Percentiles rank a stretch among this genome's conserved stretches.
These are phyloP conservation scores for Metopolophium dirhodum DNA, from an alignment of 1,140 invertebrate genomes.

Conservation along the genomic window DNA sequence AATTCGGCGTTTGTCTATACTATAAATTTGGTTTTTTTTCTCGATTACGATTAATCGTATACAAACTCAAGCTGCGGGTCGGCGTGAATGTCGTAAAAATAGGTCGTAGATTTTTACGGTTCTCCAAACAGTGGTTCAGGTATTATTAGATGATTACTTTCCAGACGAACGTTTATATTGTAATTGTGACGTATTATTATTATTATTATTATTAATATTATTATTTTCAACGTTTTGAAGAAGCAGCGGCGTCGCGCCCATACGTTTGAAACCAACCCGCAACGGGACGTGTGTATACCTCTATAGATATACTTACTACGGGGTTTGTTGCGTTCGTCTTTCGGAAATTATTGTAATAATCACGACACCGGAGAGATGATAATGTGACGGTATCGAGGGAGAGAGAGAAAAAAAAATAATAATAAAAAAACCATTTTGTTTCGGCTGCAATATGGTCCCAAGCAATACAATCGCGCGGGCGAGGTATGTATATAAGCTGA, in stretches of 20 bases:
- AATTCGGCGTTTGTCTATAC: neutral
- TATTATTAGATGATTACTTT: neutral
- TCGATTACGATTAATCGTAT: neutral
- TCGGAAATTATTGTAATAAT: constrained; percentile 12
- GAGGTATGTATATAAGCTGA: neutral
- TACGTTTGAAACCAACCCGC: neutral
- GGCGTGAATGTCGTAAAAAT: constrained; percentile 12
- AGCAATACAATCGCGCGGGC: neutral
- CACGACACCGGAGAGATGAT: neutral
- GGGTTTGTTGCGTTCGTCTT: neutral
- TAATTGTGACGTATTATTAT: neutral
- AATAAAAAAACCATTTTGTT: constrained; percentile 2
- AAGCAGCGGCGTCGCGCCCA: neutral
- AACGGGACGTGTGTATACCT: neutral
- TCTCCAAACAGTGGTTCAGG: neutral
- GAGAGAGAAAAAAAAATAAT: neutral
- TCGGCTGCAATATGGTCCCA: neutral
- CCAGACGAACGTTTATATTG: neutral
- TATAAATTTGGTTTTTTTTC: neutral
- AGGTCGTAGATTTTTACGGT: constrained; percentile 1
- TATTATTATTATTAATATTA: neutral
- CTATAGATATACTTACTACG: neutral
- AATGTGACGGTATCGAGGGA: constrained; percentile 6
- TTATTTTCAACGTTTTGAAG: neutral
- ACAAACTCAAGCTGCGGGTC: neutral